Evolutionary conservation across 1,140 invertebrate species (phyloP).

Genomic region (Ladona fulva): DNA sequence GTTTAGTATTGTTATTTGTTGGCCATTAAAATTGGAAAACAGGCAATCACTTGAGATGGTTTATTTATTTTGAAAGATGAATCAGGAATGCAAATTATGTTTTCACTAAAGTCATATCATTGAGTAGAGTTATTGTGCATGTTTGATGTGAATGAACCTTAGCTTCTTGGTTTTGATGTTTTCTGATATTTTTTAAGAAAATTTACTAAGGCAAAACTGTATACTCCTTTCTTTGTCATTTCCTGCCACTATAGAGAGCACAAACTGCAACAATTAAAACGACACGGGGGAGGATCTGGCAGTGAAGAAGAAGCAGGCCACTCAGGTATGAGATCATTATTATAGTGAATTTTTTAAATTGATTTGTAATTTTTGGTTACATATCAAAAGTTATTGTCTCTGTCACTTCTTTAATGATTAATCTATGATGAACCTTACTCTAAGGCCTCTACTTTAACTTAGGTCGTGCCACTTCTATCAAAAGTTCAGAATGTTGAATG

Average conservation of each 20-base stretch:
- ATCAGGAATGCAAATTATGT: neutral
- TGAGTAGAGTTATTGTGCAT: neutral
- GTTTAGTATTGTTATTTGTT: neutral
- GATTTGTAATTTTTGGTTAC: too few species aligned
- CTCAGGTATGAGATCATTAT: constrained; percentile 45
- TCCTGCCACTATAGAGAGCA: constrained; percentile 56
- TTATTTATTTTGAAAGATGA: neutral
- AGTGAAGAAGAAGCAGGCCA: constrained; percentile 62
- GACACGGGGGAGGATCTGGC: constrained; percentile 53
- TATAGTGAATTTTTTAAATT: neutral
- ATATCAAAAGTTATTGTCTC: too few species aligned
- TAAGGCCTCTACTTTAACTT: too few species aligned
- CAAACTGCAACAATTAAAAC: constrained; percentile 60
- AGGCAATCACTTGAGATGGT: constrained; percentile 4
- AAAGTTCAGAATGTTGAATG: too few species aligned
- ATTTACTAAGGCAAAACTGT: constrained; percentile 14
- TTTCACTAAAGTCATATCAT: neutral
- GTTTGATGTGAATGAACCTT: neutral
- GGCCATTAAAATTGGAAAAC: neutral
- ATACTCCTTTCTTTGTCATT: constrained; percentile 17
- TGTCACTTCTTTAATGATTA: too few species aligned
- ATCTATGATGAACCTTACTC: too few species aligned
- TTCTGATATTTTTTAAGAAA: neutral
- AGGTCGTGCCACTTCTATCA: too few species aligned
- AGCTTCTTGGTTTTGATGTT: neutral